phyloP scores from a whole-genome alignment of 2,113 vertebrate genomes.

The Bostrychus sinensis region DNA sequence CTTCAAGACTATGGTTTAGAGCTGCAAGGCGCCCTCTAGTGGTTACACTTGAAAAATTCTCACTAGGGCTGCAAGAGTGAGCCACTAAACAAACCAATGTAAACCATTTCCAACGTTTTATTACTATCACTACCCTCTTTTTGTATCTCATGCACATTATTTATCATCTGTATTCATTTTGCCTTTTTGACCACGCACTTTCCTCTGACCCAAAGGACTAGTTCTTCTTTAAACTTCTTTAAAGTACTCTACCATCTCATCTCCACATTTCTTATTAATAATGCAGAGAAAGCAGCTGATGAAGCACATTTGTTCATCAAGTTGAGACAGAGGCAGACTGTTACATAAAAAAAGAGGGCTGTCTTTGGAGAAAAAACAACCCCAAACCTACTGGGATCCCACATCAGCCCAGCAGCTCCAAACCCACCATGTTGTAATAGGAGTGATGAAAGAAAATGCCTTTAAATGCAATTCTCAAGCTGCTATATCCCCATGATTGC shows the following conservation, averaged over 20 bases:
- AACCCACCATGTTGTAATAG: constrained; percentile 15
- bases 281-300: constrained; percentile 64
- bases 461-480: constrained; percentile 5
- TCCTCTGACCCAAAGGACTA: constrained; percentile 12
- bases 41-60: constrained; percentile 7
- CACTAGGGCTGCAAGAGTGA: background rate
- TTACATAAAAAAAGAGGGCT: constrained; percentile 42
- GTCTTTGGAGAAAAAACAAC: constrained; percentile 38
- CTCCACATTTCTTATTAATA: constrained; percentile 52
- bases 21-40: constrained; percentile 58
- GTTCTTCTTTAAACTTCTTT: constrained; percentile 32
- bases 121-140: too few relatives aligned
- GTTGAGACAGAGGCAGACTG: constrained; percentile 36
- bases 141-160: background rate
- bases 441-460: constrained; percentile 13
- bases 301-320: constrained; percentile 54
- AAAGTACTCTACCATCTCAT: constrained; percentile 36
- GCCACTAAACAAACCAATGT: background rate
- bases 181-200: background rate
- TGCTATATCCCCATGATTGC: background rate
- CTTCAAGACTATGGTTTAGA: constrained; percentile 8
- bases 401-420: background rate
- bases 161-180: background rate
- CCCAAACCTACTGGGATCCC: constrained; percentile 12
- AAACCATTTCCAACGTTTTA: too few relatives aligned